Evolutionary conservation across 2,797 vertebrate genomes (phyloP), one percentile per base, ranked within the genome.

Genomic region (Sphaeramia orbicularis): DNA sequence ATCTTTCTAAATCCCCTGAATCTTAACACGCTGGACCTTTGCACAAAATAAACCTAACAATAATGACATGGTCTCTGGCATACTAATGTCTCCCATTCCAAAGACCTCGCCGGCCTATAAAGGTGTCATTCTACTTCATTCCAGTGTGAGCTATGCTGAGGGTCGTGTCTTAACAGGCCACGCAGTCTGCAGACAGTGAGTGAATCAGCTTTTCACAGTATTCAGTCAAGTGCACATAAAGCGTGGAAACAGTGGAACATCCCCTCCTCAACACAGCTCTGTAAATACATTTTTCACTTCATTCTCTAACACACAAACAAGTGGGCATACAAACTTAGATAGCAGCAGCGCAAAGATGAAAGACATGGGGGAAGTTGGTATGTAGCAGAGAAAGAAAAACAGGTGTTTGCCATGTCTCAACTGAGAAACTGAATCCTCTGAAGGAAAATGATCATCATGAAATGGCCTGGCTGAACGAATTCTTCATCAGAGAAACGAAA

Each of bases 111-210:
- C 18, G 42, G 44, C 24, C 4, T 59, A 42, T 45, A 15, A 50
- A 40, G 19, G 9, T 9, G 12, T 38, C 1, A 6, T 18, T 63
- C 21, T 16, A 12, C 52, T 52, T 79, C 83, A 75, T 82, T 86
- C 69, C 81, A 76, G 24, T 10, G 30, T 6, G 60, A 68, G 41
- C 49, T 62, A 12, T 40, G 40, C 50, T 18, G 19, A 62, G 9
- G 16, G 54, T 84, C 69, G 4, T 84, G 90, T 87, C 74, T 42
- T 18, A 74, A 91, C 87, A 88, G 51, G 88, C 66, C 32, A 15
- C 51, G 52, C 42, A 6, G 37, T 7, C 30, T 56, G 15, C 45
- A 59, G 24, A 43, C 40, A 14, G 16, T 2, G 37, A 67, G 51
- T 24, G 2, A 24, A 5, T 2, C 21, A 24, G 21, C 21, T 5